Evolutionary conservation across 2,888 invertebrate genomes (phyloP).

Genomic region (Serrognathus titanus): DNA sequence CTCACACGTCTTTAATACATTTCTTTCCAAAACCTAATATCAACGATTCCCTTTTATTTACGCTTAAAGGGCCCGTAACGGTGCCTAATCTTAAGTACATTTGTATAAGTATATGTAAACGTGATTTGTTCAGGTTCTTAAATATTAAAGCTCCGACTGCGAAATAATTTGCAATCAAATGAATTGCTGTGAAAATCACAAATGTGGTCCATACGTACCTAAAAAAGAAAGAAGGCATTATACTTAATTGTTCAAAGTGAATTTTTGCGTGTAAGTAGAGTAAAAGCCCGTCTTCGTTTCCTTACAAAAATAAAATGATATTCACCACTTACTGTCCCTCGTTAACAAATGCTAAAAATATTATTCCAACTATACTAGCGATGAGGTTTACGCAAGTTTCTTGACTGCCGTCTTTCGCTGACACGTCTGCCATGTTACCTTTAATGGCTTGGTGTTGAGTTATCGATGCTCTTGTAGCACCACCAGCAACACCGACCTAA

Average conservation of each 20-base stretch:
- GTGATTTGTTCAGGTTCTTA: conserved; percentile 75
- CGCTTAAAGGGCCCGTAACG: conserved; percentile 60
- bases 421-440: conserved; percentile 89
- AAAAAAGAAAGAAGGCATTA: conserved; percentile 31
- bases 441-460: conserved; percentile 90
- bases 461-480: conserved; percentile 87
- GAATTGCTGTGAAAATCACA: conserved; percentile 68
- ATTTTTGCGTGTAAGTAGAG: too few species aligned
- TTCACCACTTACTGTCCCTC: conserved; percentile 46
- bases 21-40: conserved; percentile 54
- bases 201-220: conserved; percentile 76
- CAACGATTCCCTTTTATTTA: conserved; percentile 72
- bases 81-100: conserved; percentile 62
- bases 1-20: conserved; percentile 32
- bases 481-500: conserved; percentile 62
- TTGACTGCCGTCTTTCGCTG: conserved; percentile 94
- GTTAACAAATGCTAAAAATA: conserved; percentile 67
- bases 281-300: neutral
- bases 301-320: neutral
- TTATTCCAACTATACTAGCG: conserved; percentile 75
- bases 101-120: conserved; percentile 68
- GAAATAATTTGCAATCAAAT: conserved; percentile 82
- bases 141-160: conserved; percentile 81
- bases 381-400: conserved; percentile 92
- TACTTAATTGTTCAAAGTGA: too few species aligned